Evolutionary conservation across 1,140 invertebrate species (phyloP), one percentile per base, ranked within the genome.

Genomic region (Trachelipus rathkii): DNA sequence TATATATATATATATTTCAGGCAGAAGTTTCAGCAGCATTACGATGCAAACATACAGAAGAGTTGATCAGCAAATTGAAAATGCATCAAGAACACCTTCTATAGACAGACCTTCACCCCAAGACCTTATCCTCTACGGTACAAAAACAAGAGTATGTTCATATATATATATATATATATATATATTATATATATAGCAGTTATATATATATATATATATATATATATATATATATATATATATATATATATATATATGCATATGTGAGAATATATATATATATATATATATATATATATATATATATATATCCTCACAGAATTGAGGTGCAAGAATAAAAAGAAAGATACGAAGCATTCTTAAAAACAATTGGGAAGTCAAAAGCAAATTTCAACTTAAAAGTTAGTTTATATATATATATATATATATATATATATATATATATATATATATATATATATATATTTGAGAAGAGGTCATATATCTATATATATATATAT

Each of bases 81-180:
- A 46, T 24, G 60, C 73, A 2, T 75, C 73, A 10, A 46, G 66
- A 0, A 19, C 50, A 19, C 19, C 50, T 60, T 60, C 50, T 3
- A 19, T 60, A 2, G 50, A 60, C 19, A 46, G 73, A 10, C 60
- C 73, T 11, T 67, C 66, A 21, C 77, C 73, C 4, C 66, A 11
- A 70, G 74, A 11, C 79, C 79, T 21, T 80, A 80, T 69, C 77
- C 72, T 23, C 44, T 53, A 9, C n/a, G 79, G 21, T 77, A n/a
- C 79, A 60, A 80, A 80, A 72, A 80, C 70, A 24, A 78, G 79
- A 66, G 79, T 80, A 74, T 75, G 73, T 24, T 45, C n/a, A 74
- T 19, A 74, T 7, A 74, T 10, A 33, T 33, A 33, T 33, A 73
- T 9, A 73, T 9, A 73, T 44, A 73, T 9, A 73, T 44, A 73